Evolutionary conservation across 1,140 invertebrate genomes (phyloP).

Genomic region (Camponotus pennsylvanicus): DNA sequence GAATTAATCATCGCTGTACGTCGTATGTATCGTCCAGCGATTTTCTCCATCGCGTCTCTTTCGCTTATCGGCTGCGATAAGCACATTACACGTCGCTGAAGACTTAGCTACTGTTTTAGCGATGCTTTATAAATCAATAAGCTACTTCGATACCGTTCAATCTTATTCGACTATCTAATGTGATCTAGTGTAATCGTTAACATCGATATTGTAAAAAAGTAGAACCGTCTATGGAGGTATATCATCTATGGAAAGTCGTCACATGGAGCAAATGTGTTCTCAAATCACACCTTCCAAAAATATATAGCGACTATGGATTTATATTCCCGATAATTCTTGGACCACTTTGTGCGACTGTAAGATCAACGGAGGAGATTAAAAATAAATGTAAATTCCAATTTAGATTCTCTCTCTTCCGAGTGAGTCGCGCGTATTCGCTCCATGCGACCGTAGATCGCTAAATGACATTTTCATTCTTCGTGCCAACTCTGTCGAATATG

Average conservation of each 20-base stretch:
- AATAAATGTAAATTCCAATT: not conserved
- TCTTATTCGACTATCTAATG: not conserved
- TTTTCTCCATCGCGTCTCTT: conserved; percentile 8
- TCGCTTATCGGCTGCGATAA: conserved; percentile 16
- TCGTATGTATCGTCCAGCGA: not conserved
- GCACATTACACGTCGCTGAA: not conserved
- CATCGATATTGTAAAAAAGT: conserved; percentile 55
- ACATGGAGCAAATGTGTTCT: conserved; percentile 17
- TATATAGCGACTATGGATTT: conserved; percentile 17
- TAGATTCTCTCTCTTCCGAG: not conserved
- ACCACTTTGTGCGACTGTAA: conserved; percentile 10
- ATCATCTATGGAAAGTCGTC: conserved; percentile 15
- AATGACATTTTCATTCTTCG: conserved; percentile 36
- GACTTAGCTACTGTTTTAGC: conserved; percentile 47
- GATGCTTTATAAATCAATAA: conserved; percentile 39
- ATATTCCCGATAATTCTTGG: conserved; percentile 13
- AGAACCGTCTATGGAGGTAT: conserved; percentile 24
- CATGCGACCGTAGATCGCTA: conserved; percentile 1
- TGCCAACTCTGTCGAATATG: conserved; percentile 15
- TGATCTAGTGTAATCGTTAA: conserved; percentile 25
- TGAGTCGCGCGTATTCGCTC: conserved; percentile 12
- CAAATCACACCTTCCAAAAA: not conserved
- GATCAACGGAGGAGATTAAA: not conserved
- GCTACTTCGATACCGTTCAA: conserved; percentile 30
- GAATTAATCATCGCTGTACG: not conserved